Percentiles rank a stretch among this genome's conserved stretches.
phyloP scores from a whole-genome alignment of 2,888 invertebrate species.

The Sylvicola fuscatus region DNA sequence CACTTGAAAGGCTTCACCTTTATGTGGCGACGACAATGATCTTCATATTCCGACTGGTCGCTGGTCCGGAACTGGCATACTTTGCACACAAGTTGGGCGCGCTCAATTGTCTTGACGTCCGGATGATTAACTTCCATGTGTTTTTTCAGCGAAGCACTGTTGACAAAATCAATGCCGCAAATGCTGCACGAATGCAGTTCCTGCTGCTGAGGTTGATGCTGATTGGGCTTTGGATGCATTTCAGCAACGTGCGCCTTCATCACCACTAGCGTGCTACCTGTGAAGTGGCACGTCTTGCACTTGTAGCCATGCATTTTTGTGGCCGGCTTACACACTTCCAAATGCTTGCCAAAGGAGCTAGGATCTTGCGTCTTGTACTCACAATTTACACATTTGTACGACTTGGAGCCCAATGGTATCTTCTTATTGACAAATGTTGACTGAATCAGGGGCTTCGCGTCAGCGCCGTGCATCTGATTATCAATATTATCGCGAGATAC shows the following conservation, averaged over 20 bases:
- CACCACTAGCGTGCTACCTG: conserved; percentile 19
- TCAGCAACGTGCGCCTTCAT: conserved; percentile 24
- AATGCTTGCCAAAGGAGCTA: conserved; percentile 24
- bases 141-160: conserved; percentile 21
- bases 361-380: conserved; percentile 26
- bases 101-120: conserved; percentile 6
- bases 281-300: conserved; percentile 20
- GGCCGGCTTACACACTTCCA: conserved; percentile 21
- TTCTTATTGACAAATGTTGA: too few species aligned
- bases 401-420: too few species aligned
- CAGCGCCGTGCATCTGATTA: conserved; percentile 10
- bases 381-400: conserved; percentile 25
- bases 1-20: conserved; percentile 28
- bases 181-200: conserved; percentile 14
- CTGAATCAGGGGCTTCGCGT: conserved; percentile 11
- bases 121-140: conserved; percentile 24
- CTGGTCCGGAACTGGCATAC: conserved; percentile 24
- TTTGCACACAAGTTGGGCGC: too few species aligned
- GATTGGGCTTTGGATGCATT: conserved; percentile 16
- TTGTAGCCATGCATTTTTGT: conserved; percentile 17
- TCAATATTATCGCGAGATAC: conserved; percentile 8
- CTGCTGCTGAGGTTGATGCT: too few species aligned
- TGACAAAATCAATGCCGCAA: conserved; percentile 22
- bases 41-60: conserved; percentile 22
- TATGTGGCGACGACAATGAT: conserved; percentile 23